These are phyloP conservation scores for Haemorhous mexicanus DNA, from an alignment of 2,113 vertebrate species.

Conservation along the genomic window DNA sequence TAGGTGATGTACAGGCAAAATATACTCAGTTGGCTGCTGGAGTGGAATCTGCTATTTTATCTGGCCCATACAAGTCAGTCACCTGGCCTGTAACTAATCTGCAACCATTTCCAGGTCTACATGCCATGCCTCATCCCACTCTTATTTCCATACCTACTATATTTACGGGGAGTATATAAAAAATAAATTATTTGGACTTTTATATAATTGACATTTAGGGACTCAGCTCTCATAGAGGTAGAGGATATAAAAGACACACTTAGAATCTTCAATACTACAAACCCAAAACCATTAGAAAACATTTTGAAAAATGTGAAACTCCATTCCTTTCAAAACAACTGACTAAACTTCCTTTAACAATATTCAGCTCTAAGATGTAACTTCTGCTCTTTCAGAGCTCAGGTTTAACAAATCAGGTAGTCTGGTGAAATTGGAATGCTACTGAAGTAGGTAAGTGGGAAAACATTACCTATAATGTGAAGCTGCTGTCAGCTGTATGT, in stretches of 20 bases:
- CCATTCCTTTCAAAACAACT: not conserved
- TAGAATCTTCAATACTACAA: not conserved
- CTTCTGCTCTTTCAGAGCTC: not conserved
- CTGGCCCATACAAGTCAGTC: not conserved
- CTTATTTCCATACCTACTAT: not conserved
- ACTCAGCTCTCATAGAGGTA: not conserved
- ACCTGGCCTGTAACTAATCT: not conserved
- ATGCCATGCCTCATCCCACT: not conserved
- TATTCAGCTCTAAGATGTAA: not conserved
- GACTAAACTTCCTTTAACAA: not conserved
- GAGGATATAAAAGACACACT: not conserved
- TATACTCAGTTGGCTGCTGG: not conserved
- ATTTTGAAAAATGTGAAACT: not conserved
- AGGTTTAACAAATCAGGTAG: not conserved
- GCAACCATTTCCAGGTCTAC: not conserved
- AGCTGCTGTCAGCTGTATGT: not conserved
- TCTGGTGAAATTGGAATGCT: not conserved
- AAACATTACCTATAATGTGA: not conserved
- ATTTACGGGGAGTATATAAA: not conserved
- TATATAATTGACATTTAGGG: not conserved
- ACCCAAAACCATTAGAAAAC: not conserved
- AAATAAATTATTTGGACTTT: not conserved
- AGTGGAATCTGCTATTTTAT: not conserved
- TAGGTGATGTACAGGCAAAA: not conserved
- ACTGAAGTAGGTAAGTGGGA: not conserved